Percentiles rank a stretch among this genome's conserved stretches.
These are phyloP conservation scores for Palloptera scutellata DNA, from an alignment of 2,888 invertebrate genomes.

Conservation along the genomic window DNA sequence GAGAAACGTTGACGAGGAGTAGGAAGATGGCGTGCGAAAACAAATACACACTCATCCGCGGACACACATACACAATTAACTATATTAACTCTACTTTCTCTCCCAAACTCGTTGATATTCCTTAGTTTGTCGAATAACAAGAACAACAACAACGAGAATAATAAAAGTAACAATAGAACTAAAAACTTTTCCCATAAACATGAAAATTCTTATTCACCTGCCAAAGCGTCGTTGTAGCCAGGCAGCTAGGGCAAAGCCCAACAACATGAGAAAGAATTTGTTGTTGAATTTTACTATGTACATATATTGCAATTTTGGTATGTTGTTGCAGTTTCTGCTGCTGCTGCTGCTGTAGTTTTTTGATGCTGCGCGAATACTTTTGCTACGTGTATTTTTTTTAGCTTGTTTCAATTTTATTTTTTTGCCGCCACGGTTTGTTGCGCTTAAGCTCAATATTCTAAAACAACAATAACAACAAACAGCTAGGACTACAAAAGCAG, in stretches of 20 bases:
- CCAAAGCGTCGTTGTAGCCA: neutral
- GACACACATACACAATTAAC: slow-evolving; percentile 30
- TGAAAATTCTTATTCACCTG: slow-evolving; percentile 27
- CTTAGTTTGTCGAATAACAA: slow-evolving; percentile 16
- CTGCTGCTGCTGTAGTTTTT: neutral
- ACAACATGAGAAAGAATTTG: no score
- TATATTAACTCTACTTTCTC: slow-evolving; percentile 27
- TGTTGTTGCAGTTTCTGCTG: neutral
- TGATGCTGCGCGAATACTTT: no score
- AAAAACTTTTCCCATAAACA: slow-evolving; percentile 33
- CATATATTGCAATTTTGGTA: slow-evolving; percentile 21
- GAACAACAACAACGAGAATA: slow-evolving; percentile 5
- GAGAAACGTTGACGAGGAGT: neutral
- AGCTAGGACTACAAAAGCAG: no score
- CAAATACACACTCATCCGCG: slow-evolving; percentile 19
- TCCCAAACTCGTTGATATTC: slow-evolving; percentile 13
- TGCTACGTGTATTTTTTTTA: no score
- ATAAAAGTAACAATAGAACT: slow-evolving; percentile 6
- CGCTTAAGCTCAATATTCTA: no score
- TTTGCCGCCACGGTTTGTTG: no score
- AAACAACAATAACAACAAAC: no score
- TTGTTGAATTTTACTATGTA: slow-evolving; percentile 16
- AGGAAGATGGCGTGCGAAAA: neutral
- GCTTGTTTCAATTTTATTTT: no score
- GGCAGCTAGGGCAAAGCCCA: neutral